Base-by-base conservation (phyloP, 2,113 vertebrate genomes). In the Acrocephalus arundinaceus region DNA sequence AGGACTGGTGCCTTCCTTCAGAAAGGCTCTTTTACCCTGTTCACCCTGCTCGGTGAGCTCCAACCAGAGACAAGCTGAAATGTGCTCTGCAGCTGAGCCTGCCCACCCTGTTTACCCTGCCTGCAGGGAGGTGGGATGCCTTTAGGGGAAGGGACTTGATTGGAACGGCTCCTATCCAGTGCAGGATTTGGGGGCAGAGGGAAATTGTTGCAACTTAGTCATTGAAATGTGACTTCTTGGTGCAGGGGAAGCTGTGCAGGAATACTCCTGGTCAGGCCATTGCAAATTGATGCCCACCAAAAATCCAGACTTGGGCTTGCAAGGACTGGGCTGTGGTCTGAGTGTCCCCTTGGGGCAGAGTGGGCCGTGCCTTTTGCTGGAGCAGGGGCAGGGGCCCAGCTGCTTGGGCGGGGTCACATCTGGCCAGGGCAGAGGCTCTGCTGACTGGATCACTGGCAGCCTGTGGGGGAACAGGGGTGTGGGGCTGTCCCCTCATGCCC, bases 401-500 rank as follows among this genome's bases (percentile, higher is more conserved):
- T 63, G 82, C 12, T 12, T 7, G 4, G 39, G 25, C 55, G 19
- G 28, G 18, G 71, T 2, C 55, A 49, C 67, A 46, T 2, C 52
- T 68, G 80, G 19, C 45, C 15, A 8, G 54, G 63, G 12, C 18
- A 21, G 45, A 35, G 33, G 39, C 28, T 8, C 73, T 24, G 13
- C 15, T 23, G 51, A 6, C 35, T 3, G 4, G 39, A 18, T 14
- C 0, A 0, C 2, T 18, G 66, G 51, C 66, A 84, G 41, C 15
- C 37, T 24, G 28, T 8, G 5, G 25, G 30, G 51, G 28, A 49
- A 8, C 21, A 39, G 49, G 30, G 12, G 10, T 22, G 65, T 24
- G 43, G 78, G 30, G 68, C 15, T 9, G 41, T 41, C 68, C 41
- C 78, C 0, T 0, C 4, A 5, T 0, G 0, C 35, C 33, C 27